phyloP scores from a whole-genome alignment of 1,140 invertebrate species.

The Chlorops oryzae region DNA sequence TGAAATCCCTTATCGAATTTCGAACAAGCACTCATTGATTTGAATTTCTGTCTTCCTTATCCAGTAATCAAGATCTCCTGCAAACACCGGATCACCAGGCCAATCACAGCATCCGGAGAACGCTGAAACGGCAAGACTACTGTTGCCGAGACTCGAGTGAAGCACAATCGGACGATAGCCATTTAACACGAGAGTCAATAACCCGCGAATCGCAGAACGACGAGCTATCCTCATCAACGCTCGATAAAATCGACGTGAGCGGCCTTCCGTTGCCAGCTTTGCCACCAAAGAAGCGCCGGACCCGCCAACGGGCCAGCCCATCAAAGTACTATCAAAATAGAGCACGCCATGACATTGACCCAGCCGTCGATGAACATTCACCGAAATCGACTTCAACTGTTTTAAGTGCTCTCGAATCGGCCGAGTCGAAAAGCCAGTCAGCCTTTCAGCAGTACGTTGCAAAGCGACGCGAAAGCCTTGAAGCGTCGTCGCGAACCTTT shows the following conservation, averaged over 20 bases:
- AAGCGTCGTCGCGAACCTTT: conserved; percentile 40
- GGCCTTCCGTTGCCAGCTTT: conserved; percentile 40
- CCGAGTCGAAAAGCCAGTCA: conserved; percentile 21
- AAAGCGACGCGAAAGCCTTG: conserved; percentile 40
- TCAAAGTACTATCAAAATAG: conserved; percentile 25
- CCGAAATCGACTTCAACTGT: too few relatives aligned
- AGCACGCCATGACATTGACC: conserved; percentile 3
- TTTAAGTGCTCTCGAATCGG: too few relatives aligned
- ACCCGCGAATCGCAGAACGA: conserved; percentile 44
- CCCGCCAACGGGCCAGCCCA: conserved; percentile 32
- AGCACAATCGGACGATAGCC: conserved; percentile 42
- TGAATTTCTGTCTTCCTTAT: too few relatives aligned
- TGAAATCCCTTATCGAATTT: too few relatives aligned
- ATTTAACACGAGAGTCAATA: conserved; percentile 40
- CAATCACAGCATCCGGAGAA: conserved; percentile 7
- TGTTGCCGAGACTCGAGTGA: conserved; percentile 42
- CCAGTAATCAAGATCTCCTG: too few relatives aligned
- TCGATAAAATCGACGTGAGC: conserved; percentile 42
- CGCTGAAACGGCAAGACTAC: conserved; percentile 24
- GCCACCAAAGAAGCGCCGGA: conserved; percentile 36
- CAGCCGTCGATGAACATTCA: not conserved
- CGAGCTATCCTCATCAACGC: conserved; percentile 38
- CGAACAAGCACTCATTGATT: too few relatives aligned
- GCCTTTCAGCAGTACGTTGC: conserved; percentile 43
- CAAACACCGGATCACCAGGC: too few relatives aligned